Evolutionary conservation across 2,888 invertebrate genomes (phyloP).

Genomic region (Molorchus minor): DNA sequence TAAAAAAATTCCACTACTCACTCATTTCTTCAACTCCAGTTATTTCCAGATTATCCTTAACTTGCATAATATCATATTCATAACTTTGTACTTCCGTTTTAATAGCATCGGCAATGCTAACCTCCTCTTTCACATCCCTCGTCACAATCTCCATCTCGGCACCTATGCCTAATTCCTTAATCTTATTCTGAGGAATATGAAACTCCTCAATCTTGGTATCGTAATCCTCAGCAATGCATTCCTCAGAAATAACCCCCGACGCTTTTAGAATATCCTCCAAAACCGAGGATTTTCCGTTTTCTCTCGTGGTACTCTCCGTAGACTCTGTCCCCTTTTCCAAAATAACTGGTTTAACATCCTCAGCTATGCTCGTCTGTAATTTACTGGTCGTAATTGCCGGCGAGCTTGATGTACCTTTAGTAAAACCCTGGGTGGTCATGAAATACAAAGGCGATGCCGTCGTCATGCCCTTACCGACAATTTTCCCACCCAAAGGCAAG

Average conservation of each 20-base stretch:
- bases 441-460: conserved; percentile 52
- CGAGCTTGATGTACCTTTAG: conserved; percentile 25
- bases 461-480: conserved; percentile 54
- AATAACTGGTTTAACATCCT: conserved; percentile 4
- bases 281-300: conserved; percentile 44
- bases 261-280: conserved; percentile 44
- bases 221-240: conserved; percentile 42
- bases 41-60: conserved; percentile 6
- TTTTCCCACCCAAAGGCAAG: conserved; percentile 57
- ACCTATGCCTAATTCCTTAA: neutral
- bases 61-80: conserved; percentile 3
- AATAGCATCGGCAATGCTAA: neutral
- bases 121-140: conserved; percentile 14
- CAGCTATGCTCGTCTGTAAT: conserved; percentile 15
- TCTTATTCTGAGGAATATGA: conserved; percentile 38
- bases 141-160: neutral
- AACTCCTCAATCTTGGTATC: conserved; percentile 48
- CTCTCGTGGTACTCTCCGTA: conserved; percentile 21
- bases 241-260: conserved; percentile 39
- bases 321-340: conserved; percentile 6
- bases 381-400: conserved; percentile 26
- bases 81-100: conserved; percentile 21
- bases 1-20: no score
- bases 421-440: conserved; percentile 43
- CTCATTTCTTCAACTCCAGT: conserved; percentile 20